Conservation (phyloP, 1,140 invertebrate species). For the Drosophila tani region DNA sequence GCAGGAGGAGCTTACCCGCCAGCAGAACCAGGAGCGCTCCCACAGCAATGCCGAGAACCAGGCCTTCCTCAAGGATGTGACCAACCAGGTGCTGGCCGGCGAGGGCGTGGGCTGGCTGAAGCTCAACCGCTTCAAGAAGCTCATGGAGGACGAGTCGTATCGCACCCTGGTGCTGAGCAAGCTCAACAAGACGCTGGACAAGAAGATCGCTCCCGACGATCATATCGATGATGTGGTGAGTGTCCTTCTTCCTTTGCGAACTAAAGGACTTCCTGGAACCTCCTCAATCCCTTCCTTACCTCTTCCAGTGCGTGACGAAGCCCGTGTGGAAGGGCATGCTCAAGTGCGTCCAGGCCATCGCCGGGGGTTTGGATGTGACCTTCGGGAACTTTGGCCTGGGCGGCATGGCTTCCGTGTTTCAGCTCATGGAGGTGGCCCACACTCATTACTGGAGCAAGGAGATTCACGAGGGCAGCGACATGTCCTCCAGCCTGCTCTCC, state of each 20-base stretch:
- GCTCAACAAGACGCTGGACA: conserved; percentile 96
- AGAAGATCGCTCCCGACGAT: conserved; percentile 97
- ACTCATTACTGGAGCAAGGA: conserved; percentile 99
- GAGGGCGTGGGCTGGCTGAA: conserved; percentile 99
- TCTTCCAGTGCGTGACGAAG: conserved; percentile 92
- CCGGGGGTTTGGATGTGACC: conserved; percentile 95
- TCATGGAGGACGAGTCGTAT: conserved; percentile 99
- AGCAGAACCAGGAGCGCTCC: conserved; percentile 89
- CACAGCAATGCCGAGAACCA: conserved; percentile 94
- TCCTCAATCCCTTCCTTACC: neutral
- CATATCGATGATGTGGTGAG: conserved; percentile 99
- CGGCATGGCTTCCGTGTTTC: conserved; percentile 98
- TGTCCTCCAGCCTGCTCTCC: conserved; percentile 83
- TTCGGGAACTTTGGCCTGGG: conserved; percentile 97
- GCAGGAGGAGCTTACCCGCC: conserved; percentile 88
- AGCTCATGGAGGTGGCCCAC: conserved; percentile 98
- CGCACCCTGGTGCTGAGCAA: conserved; percentile 97
- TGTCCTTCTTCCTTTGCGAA: conserved; percentile 41
- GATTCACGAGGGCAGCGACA: conserved; percentile 87
- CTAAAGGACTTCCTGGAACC: neutral
- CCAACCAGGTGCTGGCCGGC: conserved; percentile 96
- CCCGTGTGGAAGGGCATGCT: conserved; percentile 98
- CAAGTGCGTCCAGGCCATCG: conserved; percentile 95
- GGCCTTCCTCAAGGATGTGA: conserved; percentile 93
- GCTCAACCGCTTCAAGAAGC: conserved; percentile 95